A percentile compares a stretch with the other conserved stretches of the same genome.
phyloP scores from a whole-genome alignment of 2,888 invertebrate genomes.

The Listrodromus nycthemerus region DNA sequence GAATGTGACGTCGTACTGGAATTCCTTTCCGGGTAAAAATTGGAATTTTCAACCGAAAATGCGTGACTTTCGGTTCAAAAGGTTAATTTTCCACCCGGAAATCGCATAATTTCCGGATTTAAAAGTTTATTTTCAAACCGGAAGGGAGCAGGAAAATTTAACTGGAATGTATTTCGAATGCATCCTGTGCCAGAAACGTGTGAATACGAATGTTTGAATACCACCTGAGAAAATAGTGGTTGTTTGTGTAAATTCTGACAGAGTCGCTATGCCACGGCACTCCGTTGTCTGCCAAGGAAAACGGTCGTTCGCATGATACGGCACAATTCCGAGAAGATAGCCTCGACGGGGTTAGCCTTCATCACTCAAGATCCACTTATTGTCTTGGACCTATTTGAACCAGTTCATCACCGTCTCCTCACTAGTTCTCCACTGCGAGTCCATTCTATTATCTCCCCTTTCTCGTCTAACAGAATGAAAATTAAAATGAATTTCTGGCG shows the following conservation, averaged over 20 bases:
- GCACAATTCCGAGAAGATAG: neutral
- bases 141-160: too few species aligned
- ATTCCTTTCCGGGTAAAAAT: too few species aligned
- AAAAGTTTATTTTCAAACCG: too few species aligned
- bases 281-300: neutral
- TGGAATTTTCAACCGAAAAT: too few species aligned
- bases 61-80: too few species aligned
- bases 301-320: neutral
- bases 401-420: slow-evolving; percentile 8
- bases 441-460: slow-evolving; percentile 1
- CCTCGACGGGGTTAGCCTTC: neutral
- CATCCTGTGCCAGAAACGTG: neutral
- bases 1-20: too few species aligned
- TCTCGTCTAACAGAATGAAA: slow-evolving; percentile 28
- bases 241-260: neutral
- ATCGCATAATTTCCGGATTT: too few species aligned
- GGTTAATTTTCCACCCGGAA: too few species aligned
- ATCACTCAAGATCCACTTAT: slow-evolving; percentile 21
- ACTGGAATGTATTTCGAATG: neutral
- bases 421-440: neutral
- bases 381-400: slow-evolving; percentile 33
- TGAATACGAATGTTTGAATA: neutral
- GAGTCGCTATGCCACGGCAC: neutral
- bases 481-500: slow-evolving; percentile 53
- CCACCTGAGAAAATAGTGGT: neutral